Percentiles rank a stretch among this genome's conserved stretches.
Conservation (phyloP, 2,888 invertebrate species). For the Lucinisca nassula region DNA sequence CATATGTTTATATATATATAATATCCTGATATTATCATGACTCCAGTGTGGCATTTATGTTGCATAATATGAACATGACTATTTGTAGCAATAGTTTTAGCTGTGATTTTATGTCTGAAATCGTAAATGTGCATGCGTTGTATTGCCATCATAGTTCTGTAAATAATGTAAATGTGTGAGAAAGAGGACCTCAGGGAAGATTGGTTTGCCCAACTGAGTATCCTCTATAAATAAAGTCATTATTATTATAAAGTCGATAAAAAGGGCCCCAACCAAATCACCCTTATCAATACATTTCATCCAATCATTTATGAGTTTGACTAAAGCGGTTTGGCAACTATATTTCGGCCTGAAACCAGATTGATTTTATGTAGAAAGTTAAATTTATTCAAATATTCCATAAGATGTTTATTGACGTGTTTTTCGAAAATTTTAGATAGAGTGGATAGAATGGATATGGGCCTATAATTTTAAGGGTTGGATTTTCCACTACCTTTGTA, state of each 20-base stretch:
- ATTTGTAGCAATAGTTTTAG: too few relatives aligned
- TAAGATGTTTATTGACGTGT: neutral
- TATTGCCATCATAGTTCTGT: too few relatives aligned
- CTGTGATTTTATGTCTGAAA: too few relatives aligned
- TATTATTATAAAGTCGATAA: neutral
- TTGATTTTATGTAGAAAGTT: neutral
- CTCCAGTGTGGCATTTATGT: too few relatives aligned
- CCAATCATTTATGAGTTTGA: neutral
- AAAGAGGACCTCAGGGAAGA: too few relatives aligned
- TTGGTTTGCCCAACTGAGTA: too few relatives aligned
- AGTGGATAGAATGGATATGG: neutral
- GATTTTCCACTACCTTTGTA: neutral
- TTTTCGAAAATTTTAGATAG: neutral
- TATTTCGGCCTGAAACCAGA: neutral
- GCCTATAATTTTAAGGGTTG: neutral
- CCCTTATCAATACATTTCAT: neutral
- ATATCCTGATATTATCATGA: too few relatives aligned
- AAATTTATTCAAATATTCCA: neutral
- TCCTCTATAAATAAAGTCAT: too few relatives aligned
- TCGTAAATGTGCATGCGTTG: too few relatives aligned
- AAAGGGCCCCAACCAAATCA: neutral
- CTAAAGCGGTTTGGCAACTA: neutral
- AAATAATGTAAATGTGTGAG: too few relatives aligned
- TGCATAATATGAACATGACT: too few relatives aligned
- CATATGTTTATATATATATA: too few relatives aligned